Conservation (phyloP, 2,888 invertebrate genomes). For the Lottia gigantea region DNA sequence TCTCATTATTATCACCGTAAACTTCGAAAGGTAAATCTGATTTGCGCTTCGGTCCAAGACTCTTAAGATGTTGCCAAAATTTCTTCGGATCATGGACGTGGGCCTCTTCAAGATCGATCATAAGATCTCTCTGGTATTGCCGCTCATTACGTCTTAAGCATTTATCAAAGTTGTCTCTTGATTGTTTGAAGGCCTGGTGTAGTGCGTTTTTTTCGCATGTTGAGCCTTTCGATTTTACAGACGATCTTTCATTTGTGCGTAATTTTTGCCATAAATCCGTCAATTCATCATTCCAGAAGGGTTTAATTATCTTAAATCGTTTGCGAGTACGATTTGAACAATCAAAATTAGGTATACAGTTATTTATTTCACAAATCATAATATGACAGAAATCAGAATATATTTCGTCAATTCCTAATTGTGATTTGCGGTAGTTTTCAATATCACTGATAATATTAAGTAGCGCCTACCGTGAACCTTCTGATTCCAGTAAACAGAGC, state of each 20-base stretch:
- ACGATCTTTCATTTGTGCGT: not conserved
- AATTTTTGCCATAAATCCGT: no score
- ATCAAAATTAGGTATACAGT: not conserved
- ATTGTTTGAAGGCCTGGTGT: not conserved
- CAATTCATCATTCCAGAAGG: no score
- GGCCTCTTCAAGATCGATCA: not conserved
- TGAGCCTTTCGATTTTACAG: not conserved
- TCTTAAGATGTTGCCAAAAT: not conserved
- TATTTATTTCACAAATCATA: not conserved
- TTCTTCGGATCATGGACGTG: not conserved
- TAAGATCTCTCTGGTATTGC: not conserved
- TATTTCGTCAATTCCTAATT: not conserved
- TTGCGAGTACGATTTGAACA: not conserved
- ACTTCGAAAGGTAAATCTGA: no score
- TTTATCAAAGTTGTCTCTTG: not conserved
- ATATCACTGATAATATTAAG: not conserved
- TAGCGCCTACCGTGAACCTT: not conserved
- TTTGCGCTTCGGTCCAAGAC: not conserved
- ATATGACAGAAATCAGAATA: not conserved
- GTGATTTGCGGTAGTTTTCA: not conserved
- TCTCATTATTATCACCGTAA: no score
- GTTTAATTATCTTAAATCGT: not conserved
- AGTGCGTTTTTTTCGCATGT: not conserved
- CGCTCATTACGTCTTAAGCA: not conserved
- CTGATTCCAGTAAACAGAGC: not conserved